Conservation (phyloP, 2,888 invertebrate genomes). For the Actias luna region DNA sequence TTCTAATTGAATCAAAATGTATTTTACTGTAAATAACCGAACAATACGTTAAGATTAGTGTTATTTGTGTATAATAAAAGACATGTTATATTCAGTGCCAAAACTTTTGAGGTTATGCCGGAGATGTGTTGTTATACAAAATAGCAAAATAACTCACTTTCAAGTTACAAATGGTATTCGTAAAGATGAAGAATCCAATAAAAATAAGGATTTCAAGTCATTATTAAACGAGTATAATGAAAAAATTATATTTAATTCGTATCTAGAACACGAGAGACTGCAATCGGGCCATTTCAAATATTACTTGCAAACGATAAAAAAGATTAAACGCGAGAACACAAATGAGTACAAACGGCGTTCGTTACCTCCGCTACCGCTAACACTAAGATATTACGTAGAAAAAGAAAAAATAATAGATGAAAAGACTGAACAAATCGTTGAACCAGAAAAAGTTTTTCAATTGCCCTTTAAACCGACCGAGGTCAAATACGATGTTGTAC, state of each 20-base stretch:
- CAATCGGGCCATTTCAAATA: conserved; percentile 61
- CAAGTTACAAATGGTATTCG: conserved; percentile 34
- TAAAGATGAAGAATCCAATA: conserved; percentile 28
- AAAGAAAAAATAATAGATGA: conserved; percentile 52
- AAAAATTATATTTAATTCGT: conserved; percentile 70
- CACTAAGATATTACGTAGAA: conserved; percentile 75
- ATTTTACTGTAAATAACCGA: not conserved
- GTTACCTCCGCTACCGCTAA: conserved; percentile 74
- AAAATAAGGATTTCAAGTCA: conserved; percentile 44
- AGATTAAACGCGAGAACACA: conserved; percentile 42
- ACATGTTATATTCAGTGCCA: conserved; percentile 50
- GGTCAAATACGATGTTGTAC: conserved; percentile 36
- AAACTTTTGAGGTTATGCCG: conserved; percentile 71
- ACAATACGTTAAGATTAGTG: not conserved
- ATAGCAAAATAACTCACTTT: conserved; percentile 43
- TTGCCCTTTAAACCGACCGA: conserved; percentile 58
- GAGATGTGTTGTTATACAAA: conserved; percentile 43
- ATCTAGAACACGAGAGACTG: conserved; percentile 65
- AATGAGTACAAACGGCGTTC: conserved; percentile 43
- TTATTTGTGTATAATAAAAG: not conserved
- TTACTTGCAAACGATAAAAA: conserved; percentile 52
- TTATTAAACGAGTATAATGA: conserved; percentile 56
- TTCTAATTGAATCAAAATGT: not conserved
- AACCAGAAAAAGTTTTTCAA: conserved; percentile 52
- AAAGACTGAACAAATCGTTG: conserved; percentile 28